These are phyloP conservation scores for Sphenopsis melanotis DNA, from an alignment of 2,797 vertebrate species.

Conservation along the genomic window DNA sequence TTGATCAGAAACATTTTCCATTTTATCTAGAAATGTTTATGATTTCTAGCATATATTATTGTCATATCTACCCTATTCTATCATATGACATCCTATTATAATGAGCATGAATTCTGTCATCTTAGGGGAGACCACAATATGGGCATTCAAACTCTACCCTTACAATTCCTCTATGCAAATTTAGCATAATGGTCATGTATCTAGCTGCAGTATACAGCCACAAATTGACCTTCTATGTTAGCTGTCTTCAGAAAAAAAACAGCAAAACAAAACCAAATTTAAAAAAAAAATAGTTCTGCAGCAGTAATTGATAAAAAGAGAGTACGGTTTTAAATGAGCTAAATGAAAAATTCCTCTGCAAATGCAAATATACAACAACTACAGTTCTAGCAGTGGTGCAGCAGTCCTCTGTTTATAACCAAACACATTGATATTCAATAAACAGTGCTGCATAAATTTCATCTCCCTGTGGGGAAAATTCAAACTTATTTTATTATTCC, in stretches of 20 bases:
- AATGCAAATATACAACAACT: not conserved
- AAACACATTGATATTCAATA: slow-evolving; percentile 70
- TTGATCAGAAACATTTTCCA: not conserved
- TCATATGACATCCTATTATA: not conserved
- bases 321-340: not conserved
- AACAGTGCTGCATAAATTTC: slow-evolving; percentile 69
- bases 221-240: not conserved
- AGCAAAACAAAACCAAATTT: not conserved
- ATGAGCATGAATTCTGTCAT: not conserved
- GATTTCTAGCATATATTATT: not conserved
- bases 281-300: not conserved
- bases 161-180: not conserved
- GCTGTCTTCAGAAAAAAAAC: not conserved
- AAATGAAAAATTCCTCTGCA: slow-evolving; percentile 29
- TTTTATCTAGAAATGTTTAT: not conserved
- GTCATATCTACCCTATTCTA: not conserved
- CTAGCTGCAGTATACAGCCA: not conserved
- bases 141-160: not conserved
- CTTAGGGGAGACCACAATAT: not conserved
- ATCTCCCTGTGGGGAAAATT: slow-evolving; percentile 70
- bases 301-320: not conserved
- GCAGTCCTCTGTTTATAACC: slow-evolving; percentile 50
- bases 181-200: not conserved
- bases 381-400: not conserved
- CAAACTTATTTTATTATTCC: slow-evolving; percentile 72